A percentile compares a stretch with the other conserved stretches of the same genome.
phyloP scores from a whole-genome alignment of 2,797 vertebrate species.

The Sebastes itinus region DNA sequence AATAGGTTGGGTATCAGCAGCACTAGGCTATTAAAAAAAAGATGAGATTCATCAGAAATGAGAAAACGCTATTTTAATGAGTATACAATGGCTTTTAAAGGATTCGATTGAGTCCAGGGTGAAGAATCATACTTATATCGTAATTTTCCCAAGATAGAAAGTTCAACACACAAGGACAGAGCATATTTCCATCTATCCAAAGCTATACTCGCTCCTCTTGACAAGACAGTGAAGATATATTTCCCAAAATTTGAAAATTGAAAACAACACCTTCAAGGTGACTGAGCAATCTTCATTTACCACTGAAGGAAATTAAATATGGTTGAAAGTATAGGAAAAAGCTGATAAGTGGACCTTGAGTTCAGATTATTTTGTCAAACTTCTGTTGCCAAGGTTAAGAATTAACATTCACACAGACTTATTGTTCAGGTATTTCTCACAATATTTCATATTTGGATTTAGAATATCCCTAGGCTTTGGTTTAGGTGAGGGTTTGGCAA shows the following conservation, averaged over 20 bases:
- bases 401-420: neutral
- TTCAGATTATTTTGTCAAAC: neutral
- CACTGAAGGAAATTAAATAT: neutral
- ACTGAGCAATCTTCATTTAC: neutral
- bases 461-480: rapidly evolving
- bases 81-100: neutral
- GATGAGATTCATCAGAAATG: neutral
- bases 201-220: neutral
- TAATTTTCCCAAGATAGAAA: neutral
- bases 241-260: too few species aligned
- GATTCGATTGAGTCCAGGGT: neutral
- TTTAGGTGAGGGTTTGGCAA: neutral
- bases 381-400: neutral
- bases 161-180: neutral
- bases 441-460: neutral
- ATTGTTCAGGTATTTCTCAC: too few species aligned
- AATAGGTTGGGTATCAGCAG: neutral
- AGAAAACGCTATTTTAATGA: neutral
- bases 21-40: neutral
- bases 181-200: neutral
- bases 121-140: neutral
- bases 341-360: neutral
- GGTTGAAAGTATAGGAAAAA: neutral
- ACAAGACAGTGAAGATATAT: rapidly evolving
- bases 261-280: neutral